Base-by-base conservation (phyloP, 2,113 vertebrate species). In the Alaudala cheleensis region DNA sequence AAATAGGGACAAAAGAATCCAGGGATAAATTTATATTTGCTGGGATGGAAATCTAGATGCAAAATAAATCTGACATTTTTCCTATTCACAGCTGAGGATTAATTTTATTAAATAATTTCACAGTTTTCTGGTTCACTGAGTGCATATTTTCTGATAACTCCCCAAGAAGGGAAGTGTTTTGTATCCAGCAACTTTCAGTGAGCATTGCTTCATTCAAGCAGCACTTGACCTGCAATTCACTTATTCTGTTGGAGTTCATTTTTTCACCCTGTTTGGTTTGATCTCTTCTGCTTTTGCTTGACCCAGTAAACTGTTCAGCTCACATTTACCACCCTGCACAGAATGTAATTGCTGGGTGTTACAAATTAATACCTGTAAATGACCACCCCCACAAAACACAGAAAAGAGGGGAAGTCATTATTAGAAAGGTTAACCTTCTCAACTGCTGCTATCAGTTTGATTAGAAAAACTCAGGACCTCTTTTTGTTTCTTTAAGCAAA, bases 201-300 rank as follows among this genome's bases (percentile, higher is more conserved):
- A 74, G 70, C 54, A 74, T 61, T 47, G 39, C 42, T 90, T 81
- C 89, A 69, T 70, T 92, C 69, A 65, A 92, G 58, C 57, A 67
- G 76, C 86, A 81, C 73, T 92, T 85, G 76, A 93, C 92, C 93
- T 94, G 74, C 73, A 62, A 78, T 61, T 56, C 47, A 44, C 80
- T 95, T 56, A 81, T 25, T 94, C 93, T 92, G 93, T 71, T 93
- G 72, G 3, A 81, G 74, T 72, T 93, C 65, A 57, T 83, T 84
- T 84, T 92, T 91, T 94, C 65, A 86, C 88, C 86, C 77, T 92
- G 71, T 85, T 96, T 96, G 86, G 80, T 90, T 92, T 37, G 6
- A 95, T 93, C 91, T 96, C 85, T 94, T 90, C 90, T 92, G 85
- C 95, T 83, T 96, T 95, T 94, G 58, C 85, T 95, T 96, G 94